phyloP scores from a whole-genome alignment of 2,888 invertebrate species.

The Sericinus montela region DNA sequence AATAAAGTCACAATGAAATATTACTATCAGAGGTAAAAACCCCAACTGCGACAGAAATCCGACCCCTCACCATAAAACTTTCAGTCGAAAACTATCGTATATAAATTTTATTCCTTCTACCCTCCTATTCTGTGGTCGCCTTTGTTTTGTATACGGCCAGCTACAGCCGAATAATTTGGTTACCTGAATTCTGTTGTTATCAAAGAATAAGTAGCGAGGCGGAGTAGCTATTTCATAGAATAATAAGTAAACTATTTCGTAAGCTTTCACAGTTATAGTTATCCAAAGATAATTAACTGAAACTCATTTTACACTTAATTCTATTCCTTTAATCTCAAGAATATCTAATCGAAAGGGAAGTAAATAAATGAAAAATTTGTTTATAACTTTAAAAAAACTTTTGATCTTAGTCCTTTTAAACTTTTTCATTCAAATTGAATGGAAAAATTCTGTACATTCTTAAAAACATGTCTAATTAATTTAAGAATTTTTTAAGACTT shows the following conservation, averaged over 20 bases:
- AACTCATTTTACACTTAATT: too few species aligned
- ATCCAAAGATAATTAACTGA: too few species aligned
- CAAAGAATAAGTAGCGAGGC: conserved; percentile 24
- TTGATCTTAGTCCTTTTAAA: too few species aligned
- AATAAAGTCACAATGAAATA: conserved; percentile 69
- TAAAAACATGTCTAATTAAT: too few species aligned
- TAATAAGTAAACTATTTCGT: neutral
- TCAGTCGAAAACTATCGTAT: conserved; percentile 50
- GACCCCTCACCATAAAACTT: conserved; percentile 60
- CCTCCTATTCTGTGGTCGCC: conserved; percentile 24
- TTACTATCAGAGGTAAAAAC: conserved; percentile 55
- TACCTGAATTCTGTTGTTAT: conserved; percentile 38
- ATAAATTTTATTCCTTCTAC: conserved; percentile 56
- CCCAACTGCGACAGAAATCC: conserved; percentile 48
- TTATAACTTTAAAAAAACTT: too few species aligned
- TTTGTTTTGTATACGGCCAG: conserved; percentile 51
- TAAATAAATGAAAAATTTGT: too few species aligned
- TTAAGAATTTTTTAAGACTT: too few species aligned
- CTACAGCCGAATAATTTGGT: conserved; percentile 46
- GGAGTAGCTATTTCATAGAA: neutral
- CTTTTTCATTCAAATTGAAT: too few species aligned
- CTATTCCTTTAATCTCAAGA: too few species aligned
- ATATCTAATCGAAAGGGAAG: too few species aligned
- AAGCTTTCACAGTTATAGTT: too few species aligned
- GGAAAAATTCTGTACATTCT: too few species aligned